These are phyloP conservation scores for Rhinolophus sinicus DNA, from an alignment of 2,113 vertebrate species.

Conservation along the genomic window DNA sequence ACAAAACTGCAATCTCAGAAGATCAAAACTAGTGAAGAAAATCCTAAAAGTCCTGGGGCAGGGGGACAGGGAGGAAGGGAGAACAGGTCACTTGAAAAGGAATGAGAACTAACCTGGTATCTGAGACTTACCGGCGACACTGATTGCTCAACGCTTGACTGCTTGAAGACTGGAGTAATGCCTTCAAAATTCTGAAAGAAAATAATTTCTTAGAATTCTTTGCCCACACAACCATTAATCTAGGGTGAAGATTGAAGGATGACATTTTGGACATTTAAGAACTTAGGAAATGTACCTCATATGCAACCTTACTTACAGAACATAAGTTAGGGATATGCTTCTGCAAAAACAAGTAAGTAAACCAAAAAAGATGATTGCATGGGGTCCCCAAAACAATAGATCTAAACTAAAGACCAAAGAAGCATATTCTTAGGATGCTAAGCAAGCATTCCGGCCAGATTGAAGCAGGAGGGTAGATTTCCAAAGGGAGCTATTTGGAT, in stretches of 20 bases:
- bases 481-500: neutral
- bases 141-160: neutral
- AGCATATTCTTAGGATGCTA: neutral
- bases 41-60: neutral
- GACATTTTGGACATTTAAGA: neutral
- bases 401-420: neutral
- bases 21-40: neutral
- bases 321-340: neutral
- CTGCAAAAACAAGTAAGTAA: neutral
- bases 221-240: neutral
- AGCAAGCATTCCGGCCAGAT: neutral
- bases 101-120: neutral
- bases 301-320: neutral
- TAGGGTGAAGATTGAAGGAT: neutral
- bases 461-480: neutral
- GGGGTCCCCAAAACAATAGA: neutral
- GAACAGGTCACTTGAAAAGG: neutral
- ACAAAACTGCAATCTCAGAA: neutral
- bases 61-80: no score
- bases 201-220: neutral
- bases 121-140: neutral
- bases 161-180: neutral
- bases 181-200: neutral
- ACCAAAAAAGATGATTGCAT: neutral
- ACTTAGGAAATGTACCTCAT: neutral